These are phyloP conservation scores for Machimus rusticus DNA, from an alignment of 2,888 invertebrate genomes.

Conservation along the genomic window DNA sequence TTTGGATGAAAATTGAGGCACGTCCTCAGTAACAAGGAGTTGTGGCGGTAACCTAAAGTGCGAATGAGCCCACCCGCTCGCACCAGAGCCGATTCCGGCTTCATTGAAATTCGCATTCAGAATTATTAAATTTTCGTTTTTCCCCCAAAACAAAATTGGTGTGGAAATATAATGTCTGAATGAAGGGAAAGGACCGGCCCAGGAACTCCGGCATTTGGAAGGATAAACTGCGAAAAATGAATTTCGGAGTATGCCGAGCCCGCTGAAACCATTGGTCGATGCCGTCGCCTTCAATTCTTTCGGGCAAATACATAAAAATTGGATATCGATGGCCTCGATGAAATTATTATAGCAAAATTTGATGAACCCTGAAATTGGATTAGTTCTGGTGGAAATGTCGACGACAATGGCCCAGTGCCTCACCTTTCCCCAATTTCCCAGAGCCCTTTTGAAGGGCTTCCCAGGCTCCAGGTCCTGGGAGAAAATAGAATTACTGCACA, in stretches of 20 bases:
- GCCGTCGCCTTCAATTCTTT: not conserved
- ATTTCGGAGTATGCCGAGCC: not conserved
- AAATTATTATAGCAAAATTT: constrained; percentile 33
- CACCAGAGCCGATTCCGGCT: not conserved
- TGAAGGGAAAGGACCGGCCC: not conserved
- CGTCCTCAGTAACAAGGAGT: not conserved
- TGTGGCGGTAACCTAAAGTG: not conserved
- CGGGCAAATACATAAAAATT: not conserved
- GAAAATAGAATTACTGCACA: constrained; percentile 22
- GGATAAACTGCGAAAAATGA: not conserved
- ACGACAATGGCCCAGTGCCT: not conserved
- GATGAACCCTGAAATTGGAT: constrained; percentile 29
- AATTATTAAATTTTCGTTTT: constrained; percentile 10
- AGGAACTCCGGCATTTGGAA: not conserved
- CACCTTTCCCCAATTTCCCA: not conserved
- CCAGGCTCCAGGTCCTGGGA: not conserved
- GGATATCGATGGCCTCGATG: not conserved
- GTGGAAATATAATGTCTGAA: not conserved
- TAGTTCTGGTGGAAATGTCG: not conserved
- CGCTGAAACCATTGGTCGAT: not conserved
- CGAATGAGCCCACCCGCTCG: not conserved
- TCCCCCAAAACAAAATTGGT: not conserved
- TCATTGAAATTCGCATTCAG: constrained; percentile 7
- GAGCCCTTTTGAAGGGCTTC: not conserved
- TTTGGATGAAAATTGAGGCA: not conserved